phyloP scores from a whole-genome alignment of 2,888 invertebrate genomes.

The Lasioglossum figueresi region DNA sequence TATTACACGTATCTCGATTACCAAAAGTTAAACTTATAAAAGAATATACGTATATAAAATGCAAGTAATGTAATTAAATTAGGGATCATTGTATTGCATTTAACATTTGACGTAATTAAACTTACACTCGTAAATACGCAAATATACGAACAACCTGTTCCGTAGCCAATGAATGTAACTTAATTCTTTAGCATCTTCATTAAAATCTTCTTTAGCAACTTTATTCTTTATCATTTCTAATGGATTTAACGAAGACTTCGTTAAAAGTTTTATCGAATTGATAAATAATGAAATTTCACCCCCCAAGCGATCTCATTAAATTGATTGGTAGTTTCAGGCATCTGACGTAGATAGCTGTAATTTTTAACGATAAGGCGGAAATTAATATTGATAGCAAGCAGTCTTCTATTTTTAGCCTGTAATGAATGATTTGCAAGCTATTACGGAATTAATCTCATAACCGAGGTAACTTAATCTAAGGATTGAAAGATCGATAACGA shows the following conservation, averaged over 20 bases:
- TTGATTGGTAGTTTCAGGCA: neutral
- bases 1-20: neutral
- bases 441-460: neutral
- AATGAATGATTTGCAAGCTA: neutral
- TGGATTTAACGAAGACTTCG: neutral
- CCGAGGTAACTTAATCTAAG: neutral
- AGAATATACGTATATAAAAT: neutral
- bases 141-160: neutral
- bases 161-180: neutral
- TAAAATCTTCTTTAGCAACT: neutral
- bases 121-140: neutral
- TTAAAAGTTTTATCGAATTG: neutral
- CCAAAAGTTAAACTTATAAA: neutral
- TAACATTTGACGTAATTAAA: neutral
- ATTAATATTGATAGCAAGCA: neutral
- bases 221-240: neutral
- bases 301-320: neutral
- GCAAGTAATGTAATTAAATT: no score
- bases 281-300: neutral
- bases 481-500: neutral
- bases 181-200: neutral
- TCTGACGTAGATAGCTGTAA: neutral
- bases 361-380: neutral
- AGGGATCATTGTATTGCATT: no score
- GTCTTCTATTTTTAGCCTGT: conserved; percentile 21